Percentiles rank a stretch among this genome's conserved stretches.
Evolutionary conservation across 2,888 invertebrate species (phyloP).

Genomic region (Crioceris asparagi): DNA sequence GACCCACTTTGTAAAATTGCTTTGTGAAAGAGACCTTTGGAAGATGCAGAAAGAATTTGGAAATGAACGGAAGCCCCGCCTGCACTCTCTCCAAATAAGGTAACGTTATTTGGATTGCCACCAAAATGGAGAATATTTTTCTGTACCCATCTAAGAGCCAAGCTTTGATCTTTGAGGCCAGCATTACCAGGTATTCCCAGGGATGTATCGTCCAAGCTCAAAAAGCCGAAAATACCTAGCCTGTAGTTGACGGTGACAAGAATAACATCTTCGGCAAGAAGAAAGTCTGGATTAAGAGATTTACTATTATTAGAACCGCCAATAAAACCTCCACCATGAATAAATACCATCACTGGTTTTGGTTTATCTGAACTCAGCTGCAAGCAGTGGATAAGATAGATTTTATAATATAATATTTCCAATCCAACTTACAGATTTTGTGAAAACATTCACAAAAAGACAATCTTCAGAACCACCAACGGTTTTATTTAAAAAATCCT

Average conservation of each 20-base stretch:
- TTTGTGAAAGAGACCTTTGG: slow-evolving; percentile 23
- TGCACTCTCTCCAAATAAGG: slow-evolving; percentile 23
- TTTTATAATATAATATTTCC: too few species aligned
- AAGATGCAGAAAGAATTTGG: slow-evolving; percentile 10
- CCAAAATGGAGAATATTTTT: slow-evolving; percentile 39
- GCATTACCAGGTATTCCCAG: slow-evolving; percentile 40
- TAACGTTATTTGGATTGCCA: slow-evolving; percentile 42
- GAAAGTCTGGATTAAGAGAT: slow-evolving; percentile 14
- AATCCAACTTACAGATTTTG: slow-evolving; percentile 14
- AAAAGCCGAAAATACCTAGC: slow-evolving; percentile 16
- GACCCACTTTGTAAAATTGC: slow-evolving; percentile 28
- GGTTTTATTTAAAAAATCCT: slow-evolving; percentile 8
- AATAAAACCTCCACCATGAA: slow-evolving; percentile 19
- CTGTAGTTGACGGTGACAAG: slow-evolving; percentile 18
- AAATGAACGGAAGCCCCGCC: slow-evolving; percentile 12
- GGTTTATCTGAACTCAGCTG: too few species aligned
- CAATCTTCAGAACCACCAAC: slow-evolving; percentile 19
- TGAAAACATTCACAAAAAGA: slow-evolving; percentile 17
- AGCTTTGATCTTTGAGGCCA: slow-evolving; percentile 41
- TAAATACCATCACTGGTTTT: slow-evolving; percentile 21
- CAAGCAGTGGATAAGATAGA: too few species aligned
- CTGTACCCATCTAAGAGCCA: slow-evolving; percentile 43
- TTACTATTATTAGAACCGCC: slow-evolving; percentile 12
- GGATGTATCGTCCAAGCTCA: slow-evolving; percentile 9
- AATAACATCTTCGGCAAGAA: slow-evolving; percentile 16